These are phyloP conservation scores for Phrynocephalus vlangalii DNA, from an alignment of 2,797 vertebrate species.

Conservation along the genomic window DNA sequence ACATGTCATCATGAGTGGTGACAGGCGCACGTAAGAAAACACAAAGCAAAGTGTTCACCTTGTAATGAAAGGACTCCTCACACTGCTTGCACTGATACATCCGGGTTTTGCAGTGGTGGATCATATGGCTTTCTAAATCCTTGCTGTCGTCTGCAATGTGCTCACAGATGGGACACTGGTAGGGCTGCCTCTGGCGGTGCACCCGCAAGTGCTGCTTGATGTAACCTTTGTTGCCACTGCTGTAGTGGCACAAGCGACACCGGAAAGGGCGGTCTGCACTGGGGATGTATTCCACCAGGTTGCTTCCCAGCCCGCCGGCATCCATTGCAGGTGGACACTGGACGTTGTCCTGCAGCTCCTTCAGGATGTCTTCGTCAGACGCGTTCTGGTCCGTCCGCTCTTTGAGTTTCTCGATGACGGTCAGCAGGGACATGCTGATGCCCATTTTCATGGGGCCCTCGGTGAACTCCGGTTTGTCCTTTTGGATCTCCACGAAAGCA, in stretches of 20 bases:
- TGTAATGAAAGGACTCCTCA: constrained; percentile 90
- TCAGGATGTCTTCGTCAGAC: constrained; percentile 95
- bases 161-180: constrained; percentile 98
- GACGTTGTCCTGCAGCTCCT: constrained; percentile 93
- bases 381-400: constrained; percentile 96
- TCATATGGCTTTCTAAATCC: constrained; percentile 95
- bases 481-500: constrained; percentile 80
- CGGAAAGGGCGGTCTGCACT: constrained; percentile 89
- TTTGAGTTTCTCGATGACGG: constrained; percentile 92
- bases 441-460: constrained; percentile 89
- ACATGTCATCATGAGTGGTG: too few relatives aligned
- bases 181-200: constrained; percentile 92
- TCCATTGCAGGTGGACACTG: constrained; percentile 83
- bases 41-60: constrained; percentile 78
- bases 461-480: constrained; percentile 77
- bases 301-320: constrained; percentile 66
- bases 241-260: constrained; percentile 93
- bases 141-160: constrained; percentile 90
- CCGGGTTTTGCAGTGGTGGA: constrained; percentile 94
- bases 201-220: constrained; percentile 96
- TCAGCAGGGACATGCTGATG: constrained; percentile 95
- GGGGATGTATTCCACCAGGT: constrained; percentile 89
- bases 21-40: not conserved
- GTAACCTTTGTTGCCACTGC: constrained; percentile 95
- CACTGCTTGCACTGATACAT: constrained; percentile 94